phyloP scores from a whole-genome alignment of 2,888 invertebrate genomes.

The Agrotis clavis region DNA sequence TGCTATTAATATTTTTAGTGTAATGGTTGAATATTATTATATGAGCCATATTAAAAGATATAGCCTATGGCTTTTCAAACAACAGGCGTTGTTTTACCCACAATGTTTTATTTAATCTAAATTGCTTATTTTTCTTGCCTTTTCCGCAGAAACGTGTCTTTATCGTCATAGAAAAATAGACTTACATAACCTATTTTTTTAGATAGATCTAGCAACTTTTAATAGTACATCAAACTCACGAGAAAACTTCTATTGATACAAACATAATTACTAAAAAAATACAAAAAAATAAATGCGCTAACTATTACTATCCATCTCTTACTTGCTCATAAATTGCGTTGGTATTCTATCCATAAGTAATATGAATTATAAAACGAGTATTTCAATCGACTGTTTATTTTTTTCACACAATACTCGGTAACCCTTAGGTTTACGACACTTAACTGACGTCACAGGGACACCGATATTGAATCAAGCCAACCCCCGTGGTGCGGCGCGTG shows the following conservation, averaged over 20 bases:
- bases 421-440: constrained; percentile 56
- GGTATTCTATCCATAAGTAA: constrained; percentile 6
- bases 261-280: too few relatives aligned
- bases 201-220: too few relatives aligned
- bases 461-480: constrained; percentile 68
- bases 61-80: neutral
- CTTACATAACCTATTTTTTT: too few relatives aligned
- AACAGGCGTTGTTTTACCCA: too few relatives aligned
- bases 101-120: neutral
- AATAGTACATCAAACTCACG: too few relatives aligned
- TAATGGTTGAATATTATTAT: neutral
- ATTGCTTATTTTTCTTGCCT: neutral
- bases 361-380: constrained; percentile 7
- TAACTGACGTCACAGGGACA: constrained; percentile 65
- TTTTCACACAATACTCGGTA: constrained; percentile 54
- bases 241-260: too few relatives aligned
- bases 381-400: constrained; percentile 41
- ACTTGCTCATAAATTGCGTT: neutral
- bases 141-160: too few relatives aligned
- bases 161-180: too few relatives aligned
- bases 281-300: too few relatives aligned
- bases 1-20: constrained; percentile 32
- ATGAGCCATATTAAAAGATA: neutral
- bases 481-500: constrained; percentile 80
- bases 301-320: too few relatives aligned